These are phyloP conservation scores for Thaleichthys pacificus DNA, from an alignment of 2,797 vertebrate species.

Conservation along the genomic window DNA sequence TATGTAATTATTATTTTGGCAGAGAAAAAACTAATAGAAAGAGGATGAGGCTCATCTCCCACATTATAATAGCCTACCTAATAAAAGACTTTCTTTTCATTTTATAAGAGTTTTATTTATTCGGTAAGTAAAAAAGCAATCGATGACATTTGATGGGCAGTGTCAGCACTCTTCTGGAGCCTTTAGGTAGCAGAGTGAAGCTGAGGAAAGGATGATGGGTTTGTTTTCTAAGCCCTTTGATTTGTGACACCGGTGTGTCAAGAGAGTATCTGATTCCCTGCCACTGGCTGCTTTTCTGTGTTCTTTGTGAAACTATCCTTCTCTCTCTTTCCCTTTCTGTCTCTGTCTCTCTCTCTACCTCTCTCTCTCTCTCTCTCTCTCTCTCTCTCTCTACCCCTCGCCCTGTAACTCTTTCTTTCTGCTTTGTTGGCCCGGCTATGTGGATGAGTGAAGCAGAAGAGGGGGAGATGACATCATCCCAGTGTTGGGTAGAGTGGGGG, in stretches of 20 bases:
- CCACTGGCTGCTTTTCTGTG: slow-evolving; percentile 45
- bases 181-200: background rate
- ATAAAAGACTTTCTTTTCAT: background rate
- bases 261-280: slow-evolving; percentile 57
- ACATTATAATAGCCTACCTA: too few species aligned
- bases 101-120: background rate
- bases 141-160: background rate
- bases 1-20: too few species aligned
- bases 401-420: too few species aligned
- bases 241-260: slow-evolving; percentile 55
- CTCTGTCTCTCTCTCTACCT: background rate
- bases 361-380: background rate
- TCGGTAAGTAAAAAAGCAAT: background rate
- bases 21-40: too few species aligned
- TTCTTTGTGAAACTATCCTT: slow-evolving; percentile 48
- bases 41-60: too few species aligned
- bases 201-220: background rate
- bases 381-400: slow-evolving; percentile 8
- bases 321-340: slow-evolving; percentile 4
- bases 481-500: slow-evolving; percentile 27
- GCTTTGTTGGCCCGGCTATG: slow-evolving; percentile 46
- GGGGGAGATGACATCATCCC: slow-evolving; percentile 66
- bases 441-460: slow-evolving; percentile 20
- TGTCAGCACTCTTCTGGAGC: background rate
- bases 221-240: slow-evolving; percentile 44